These are phyloP conservation scores for Trachythela sp. DNA, from an alignment of 64 coral and sea anemone species.

Conservation along the genomic window DNA sequence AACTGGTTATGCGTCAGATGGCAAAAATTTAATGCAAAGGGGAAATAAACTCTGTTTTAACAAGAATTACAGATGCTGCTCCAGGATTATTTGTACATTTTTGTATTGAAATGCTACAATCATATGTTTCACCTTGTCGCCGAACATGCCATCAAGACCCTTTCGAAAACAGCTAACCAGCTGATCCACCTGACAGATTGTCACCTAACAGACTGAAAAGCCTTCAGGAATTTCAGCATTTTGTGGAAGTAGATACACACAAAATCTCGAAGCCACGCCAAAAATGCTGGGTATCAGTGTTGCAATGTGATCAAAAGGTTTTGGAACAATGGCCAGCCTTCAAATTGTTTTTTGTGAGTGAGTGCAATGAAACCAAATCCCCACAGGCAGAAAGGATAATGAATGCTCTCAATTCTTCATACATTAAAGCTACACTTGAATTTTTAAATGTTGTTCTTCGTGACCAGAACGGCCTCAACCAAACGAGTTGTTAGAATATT, in stretches of 20 bases:
- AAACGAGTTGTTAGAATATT: conserved; percentile 25
- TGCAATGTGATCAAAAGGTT: background rate
- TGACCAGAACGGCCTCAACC: background rate
- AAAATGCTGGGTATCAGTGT: background rate
- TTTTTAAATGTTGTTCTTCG: conserved; percentile 13
- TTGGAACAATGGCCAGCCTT: conserved; percentile 20
- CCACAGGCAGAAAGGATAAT: conserved; percentile 8
- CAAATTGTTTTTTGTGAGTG: background rate
- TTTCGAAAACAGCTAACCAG: background rate
- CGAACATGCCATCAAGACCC: background rate
- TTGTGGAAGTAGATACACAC: background rate
- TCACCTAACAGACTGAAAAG: background rate
- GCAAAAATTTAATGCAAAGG: conserved; percentile 8
- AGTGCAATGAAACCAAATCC: background rate
- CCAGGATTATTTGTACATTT: background rate
- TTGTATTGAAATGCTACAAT: background rate
- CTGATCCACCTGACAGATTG: background rate
- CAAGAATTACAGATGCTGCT: background rate
- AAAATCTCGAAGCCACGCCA: background rate
- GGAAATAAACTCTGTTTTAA: background rate
- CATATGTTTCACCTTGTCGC: conserved; percentile 10
- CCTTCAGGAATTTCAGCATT: background rate
- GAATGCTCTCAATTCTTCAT: background rate
- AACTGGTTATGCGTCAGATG: conserved; percentile 1
- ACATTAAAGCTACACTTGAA: conserved; percentile 33